Conservation (phyloP, 1,140 invertebrate species). For the Bombus turneri region DNA sequence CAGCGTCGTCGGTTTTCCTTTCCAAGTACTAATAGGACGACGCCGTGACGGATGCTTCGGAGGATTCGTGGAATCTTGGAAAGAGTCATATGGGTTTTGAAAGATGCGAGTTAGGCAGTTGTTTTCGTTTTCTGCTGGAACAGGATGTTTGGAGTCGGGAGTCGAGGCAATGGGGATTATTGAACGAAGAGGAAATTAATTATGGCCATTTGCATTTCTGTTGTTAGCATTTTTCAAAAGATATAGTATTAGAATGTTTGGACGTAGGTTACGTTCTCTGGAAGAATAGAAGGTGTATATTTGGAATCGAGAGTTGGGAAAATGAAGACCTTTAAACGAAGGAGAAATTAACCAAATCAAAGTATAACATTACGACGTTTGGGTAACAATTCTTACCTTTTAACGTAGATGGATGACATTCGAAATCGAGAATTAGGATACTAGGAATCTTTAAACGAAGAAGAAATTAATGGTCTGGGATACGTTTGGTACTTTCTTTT, state of each 20-base stretch:
- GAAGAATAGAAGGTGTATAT: not conserved
- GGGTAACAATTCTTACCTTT: no score
- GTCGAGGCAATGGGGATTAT: not conserved
- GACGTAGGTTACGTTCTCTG: no score
- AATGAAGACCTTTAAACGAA: not conserved
- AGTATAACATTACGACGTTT: no score
- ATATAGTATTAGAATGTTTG: no score
- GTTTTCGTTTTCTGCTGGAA: not conserved
- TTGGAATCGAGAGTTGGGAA: not conserved
- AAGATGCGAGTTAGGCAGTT: not conserved
- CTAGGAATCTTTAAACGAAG: not conserved
- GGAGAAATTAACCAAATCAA: no score
- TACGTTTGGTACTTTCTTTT: not conserved
- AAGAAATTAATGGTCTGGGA: not conserved
- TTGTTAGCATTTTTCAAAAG: no score
- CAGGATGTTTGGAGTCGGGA: no score
- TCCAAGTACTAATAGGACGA: not conserved
- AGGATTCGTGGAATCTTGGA: not conserved
- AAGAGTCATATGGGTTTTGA: not conserved
- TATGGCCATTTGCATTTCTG: no score
- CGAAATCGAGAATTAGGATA: not conserved
- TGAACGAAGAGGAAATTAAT: not conserved
- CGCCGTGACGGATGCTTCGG: not conserved
- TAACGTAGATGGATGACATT: not conserved
- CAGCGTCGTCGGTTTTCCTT: not conserved